Base-by-base conservation (phyloP, 2,113 vertebrate species). In the Eonycteris spelaea region DNA sequence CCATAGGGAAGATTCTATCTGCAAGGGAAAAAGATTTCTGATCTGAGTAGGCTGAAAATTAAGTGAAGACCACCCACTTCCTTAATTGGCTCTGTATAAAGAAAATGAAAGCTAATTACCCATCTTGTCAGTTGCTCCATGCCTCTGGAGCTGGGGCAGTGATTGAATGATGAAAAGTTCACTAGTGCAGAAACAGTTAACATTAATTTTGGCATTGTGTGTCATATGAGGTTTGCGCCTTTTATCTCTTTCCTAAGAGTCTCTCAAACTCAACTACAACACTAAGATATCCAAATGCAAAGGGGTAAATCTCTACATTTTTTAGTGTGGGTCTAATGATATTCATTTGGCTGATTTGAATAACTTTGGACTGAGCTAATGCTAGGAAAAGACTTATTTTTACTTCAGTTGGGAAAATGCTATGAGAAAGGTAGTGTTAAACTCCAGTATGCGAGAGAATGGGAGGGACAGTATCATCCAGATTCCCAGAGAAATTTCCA, bases 41-140 rank as follows among this genome's bases (percentile, higher is more conserved):
- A 96, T 89, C 55, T 91, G 86, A 96, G 94, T 83, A 93, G 91
- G 73, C 82, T 94, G n/a, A 82, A 93, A 94, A 96, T 40, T 86
- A 86, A 97, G 92, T 83, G 57, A 80, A 93, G 93, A 95, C 96
- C 91, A 94, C 86, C 51, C 57, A 93, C 57, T 95, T 97, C 73
- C 48, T 96, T 96, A 95, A 95, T 84, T 96, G 86, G 91, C 73
- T 95, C 94, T 53, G 89, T 84, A 83, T 92, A 93, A 97, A 96
- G 83, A 85, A 94, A 87, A 86, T 13, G 82, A 94, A 90, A 96
- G 40, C 68, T 89, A 86, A 94, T 96, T 96, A 92, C 35, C 82
- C 53, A 40, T 92, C 94, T 93, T 96, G 90, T 96, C 86, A 93
- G 83, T 97, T 91, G 91, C 40, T 83, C 90, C 93, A 92, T 70